These are phyloP conservation scores for Clarias laeviceps DNA, from an alignment of 2,797 vertebrate genomes.

Conservation along the genomic window DNA sequence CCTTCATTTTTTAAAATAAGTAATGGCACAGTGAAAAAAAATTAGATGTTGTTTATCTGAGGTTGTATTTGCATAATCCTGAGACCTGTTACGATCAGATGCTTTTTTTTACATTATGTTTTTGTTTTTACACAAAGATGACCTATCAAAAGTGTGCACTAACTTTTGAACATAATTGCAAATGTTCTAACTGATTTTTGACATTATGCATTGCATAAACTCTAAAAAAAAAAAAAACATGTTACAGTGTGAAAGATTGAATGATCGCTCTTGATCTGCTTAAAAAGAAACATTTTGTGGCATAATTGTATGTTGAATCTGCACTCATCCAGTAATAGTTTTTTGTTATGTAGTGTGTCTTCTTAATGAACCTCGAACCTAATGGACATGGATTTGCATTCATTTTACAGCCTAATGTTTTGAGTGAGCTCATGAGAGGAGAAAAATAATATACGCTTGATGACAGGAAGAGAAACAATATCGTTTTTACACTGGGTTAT, in stretches of 20 bases:
- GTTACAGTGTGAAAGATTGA: neutral
- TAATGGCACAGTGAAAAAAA: too few species aligned
- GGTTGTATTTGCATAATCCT: too few species aligned
- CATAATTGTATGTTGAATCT: neutral
- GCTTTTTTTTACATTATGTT: too few species aligned
- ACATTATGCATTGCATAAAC: neutral
- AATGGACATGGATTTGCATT: constrained; percentile 17
- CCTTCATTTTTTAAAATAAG: too few species aligned
- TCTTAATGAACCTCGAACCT: neutral
- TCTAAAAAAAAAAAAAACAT: neutral
- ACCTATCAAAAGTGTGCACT: too few species aligned
- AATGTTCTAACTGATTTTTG: neutral
- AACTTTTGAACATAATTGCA: too few species aligned
- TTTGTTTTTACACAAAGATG: too few species aligned
- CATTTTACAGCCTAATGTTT: neutral
- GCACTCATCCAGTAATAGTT: neutral
- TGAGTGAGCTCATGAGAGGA: neutral
- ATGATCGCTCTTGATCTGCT: neutral
- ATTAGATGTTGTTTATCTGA: too few species aligned
- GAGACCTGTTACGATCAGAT: too few species aligned
- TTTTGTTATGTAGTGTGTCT: neutral
- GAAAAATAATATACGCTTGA: constrained; percentile 18
- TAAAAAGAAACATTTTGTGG: neutral
- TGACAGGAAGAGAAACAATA: constrained; percentile 15
- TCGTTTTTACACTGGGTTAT: constrained; percentile 28